Conservation (phyloP, 2,113 vertebrate genomes). For the Circaetus cinerascens region DNA sequence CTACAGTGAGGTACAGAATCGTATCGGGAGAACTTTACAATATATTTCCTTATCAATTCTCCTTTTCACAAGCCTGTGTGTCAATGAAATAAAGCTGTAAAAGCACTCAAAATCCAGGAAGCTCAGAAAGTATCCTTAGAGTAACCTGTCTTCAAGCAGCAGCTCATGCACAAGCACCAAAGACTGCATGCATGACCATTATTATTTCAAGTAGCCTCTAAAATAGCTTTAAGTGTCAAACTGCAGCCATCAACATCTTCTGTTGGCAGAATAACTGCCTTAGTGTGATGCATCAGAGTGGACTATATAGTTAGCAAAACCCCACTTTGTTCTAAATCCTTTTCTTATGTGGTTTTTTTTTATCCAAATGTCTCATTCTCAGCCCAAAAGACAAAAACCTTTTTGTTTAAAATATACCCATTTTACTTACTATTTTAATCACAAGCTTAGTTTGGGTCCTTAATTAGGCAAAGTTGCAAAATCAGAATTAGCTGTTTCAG, state of each 20-base stretch:
- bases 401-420: not conserved
- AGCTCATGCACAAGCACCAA: conserved; percentile 6
- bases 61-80: not conserved
- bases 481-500: not conserved
- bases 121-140: not conserved
- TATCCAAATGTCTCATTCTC: not conserved
- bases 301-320: not conserved
- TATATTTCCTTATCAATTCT: conserved; percentile 12
- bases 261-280: not conserved
- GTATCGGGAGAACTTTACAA: not conserved
- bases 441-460: not conserved
- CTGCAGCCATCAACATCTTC: not conserved
- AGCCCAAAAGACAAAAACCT: not conserved
- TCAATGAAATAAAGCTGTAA: not conserved
- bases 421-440: not conserved
- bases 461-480: not conserved
- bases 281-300: not conserved
- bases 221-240: not conserved
- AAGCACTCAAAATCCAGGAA: not conserved
- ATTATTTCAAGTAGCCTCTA: not conserved
- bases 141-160: not conserved
- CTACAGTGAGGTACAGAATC: not conserved
- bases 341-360: not conserved
- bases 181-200: not conserved
- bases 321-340: not conserved